Conservation (phyloP, 2,888 invertebrate species). For the Eilema caniola region DNA sequence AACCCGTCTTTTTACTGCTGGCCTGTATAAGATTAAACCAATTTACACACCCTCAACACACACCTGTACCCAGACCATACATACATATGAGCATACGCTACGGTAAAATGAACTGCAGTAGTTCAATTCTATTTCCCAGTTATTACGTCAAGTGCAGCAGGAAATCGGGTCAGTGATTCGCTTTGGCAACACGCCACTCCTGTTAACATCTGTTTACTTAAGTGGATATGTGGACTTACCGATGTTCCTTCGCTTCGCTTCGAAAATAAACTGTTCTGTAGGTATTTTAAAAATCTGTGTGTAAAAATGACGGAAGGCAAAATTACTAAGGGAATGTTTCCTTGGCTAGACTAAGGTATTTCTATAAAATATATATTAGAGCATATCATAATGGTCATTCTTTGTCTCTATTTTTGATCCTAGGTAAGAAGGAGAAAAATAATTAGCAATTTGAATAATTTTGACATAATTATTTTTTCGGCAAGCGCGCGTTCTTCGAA, state of each 20-base stretch:
- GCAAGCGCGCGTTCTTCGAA: too few species aligned
- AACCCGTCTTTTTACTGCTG: too few species aligned
- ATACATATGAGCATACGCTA: not conserved
- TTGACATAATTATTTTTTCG: too few species aligned
- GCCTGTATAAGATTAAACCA: too few species aligned
- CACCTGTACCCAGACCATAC: too few species aligned
- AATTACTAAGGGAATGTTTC: not conserved
- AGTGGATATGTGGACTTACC: slow-evolving; percentile 1
- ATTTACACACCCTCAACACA: too few species aligned
- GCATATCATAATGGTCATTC: too few species aligned
- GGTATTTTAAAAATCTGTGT: not conserved
- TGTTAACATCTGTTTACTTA: slow-evolving; percentile 32
- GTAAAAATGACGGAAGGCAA: not conserved
- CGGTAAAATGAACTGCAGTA: slow-evolving; percentile 33
- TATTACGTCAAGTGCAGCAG: slow-evolving; percentile 55
- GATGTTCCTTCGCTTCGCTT: slow-evolving; percentile 3
- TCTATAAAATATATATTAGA: too few species aligned
- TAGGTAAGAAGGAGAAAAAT: too few species aligned
- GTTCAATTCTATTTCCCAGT: slow-evolving; percentile 47
- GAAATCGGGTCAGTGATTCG: slow-evolving; percentile 61
- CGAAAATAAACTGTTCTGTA: not conserved
- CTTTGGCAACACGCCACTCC: slow-evolving; percentile 62
- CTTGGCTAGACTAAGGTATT: too few species aligned
- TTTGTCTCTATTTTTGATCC: too few species aligned
- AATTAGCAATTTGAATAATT: too few species aligned